Evolutionary conservation across 2,888 invertebrate genomes (phyloP).

Genomic region (Pseudococcus viburni): DNA sequence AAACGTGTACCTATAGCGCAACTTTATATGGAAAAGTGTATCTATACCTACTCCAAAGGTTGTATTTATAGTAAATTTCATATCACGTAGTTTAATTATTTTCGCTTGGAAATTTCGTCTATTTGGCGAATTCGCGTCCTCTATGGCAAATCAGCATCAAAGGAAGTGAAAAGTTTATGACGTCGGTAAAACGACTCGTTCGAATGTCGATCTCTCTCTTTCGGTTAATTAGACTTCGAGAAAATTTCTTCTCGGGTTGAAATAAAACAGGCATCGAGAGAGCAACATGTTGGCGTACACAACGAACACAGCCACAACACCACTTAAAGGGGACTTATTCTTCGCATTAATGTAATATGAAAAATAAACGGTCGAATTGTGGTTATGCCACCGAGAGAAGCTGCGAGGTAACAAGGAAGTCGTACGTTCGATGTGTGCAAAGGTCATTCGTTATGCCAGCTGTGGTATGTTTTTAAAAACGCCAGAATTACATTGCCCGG

Average conservation of each 20-base stretch:
- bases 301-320: not conserved
- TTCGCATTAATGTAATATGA: not conserved
- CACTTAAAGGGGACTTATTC: not conserved
- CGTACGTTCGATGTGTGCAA: conserved; percentile 22
- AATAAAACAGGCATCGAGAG: not conserved
- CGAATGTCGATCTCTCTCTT: not conserved
- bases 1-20: not conserved
- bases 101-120: conserved; percentile 31
- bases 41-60: not conserved
- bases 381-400: not conserved
- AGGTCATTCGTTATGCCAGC: conserved; percentile 35
- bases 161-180: conserved; percentile 33
- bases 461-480: conserved; percentile 42
- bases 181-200: not conserved
- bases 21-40: not conserved
- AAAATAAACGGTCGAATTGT: not conserved
- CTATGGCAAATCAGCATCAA: not conserved
- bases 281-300: not conserved
- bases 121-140: not conserved
- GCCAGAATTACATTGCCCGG: not conserved
- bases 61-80: conserved; percentile 9
- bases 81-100: conserved; percentile 33
- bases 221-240: conserved; percentile 24
- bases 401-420: conserved; percentile 49
- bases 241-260: not conserved